Evolutionary conservation across 1,140 invertebrate species (phyloP), one percentile per base, ranked within the genome.

Genomic region (Mizuhopecten yessoensis): DNA sequence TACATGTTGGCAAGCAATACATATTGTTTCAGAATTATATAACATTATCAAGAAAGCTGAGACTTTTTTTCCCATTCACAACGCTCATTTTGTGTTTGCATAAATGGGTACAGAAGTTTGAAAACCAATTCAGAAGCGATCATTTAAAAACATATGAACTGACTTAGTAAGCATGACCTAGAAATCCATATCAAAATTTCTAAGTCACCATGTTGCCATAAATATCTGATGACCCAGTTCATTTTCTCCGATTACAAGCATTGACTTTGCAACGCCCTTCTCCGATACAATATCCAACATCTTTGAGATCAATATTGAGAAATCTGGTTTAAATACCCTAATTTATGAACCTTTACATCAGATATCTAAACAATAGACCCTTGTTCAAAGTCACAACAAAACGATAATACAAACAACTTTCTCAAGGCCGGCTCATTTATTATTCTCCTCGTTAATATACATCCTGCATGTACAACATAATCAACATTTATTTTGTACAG

Each of bases 211-310:
- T 75, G 57, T 75, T 75, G n/a, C 3, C 29, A n/a, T 75, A 75
- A 75, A 75, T 75, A 75, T 75, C 57, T 75, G 23, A 75, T 29
- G 57, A 75, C 23, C 57, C 57, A 75, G 57, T 75, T 75, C 7
- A 75, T 23, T 75, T 75, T 75, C 57, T 75, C 57, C 57, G 29
- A 75, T 75, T 75, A 75, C 57, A n/a, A 75, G 29, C n/a, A 29
- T 75, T 75, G 57, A 1, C n/a, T 75, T 75, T 75, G 29, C 57
- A 75, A 75, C 57, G 57, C 57, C 57, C 57, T 75, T 75, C 57
- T 29, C 57, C 23, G 57, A 75, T 75, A 75, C 57, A 75, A n/a
- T 29, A 75, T 75, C 57, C 57, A 75, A 75, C 57, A 75, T 75
- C 57, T 17, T 75, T 29, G 57, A 75, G 57, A 75, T 29, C 29